Evolutionary conservation across 2,113 vertebrate species (phyloP).

Genomic region (Lepus europaeus): DNA sequence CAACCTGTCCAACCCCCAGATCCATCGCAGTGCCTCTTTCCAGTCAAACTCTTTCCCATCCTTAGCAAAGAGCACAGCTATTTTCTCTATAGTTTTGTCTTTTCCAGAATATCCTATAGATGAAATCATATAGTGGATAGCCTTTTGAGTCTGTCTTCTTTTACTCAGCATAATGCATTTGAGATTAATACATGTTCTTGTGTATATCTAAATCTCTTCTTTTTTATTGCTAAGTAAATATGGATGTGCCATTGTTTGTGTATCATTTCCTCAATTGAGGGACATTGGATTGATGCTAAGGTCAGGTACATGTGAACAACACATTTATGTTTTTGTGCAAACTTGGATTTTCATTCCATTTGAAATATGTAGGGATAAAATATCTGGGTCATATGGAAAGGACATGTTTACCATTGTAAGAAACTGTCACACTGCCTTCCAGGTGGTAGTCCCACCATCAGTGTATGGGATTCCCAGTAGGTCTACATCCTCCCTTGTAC

Average conservation of each 20-base stretch:
- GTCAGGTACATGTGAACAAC: not conserved
- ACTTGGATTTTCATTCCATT: conserved; percentile 21
- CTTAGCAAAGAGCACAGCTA: not conserved
- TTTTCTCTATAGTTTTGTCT: not conserved
- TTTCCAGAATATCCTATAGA: conserved; percentile 14
- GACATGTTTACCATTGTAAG: not conserved
- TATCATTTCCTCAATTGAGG: not conserved
- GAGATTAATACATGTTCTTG: not conserved
- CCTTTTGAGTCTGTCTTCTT: conserved; percentile 43
- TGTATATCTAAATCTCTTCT: not conserved
- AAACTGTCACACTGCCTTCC: not conserved
- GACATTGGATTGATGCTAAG: not conserved
- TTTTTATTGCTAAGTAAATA: not conserved
- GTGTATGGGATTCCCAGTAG: not conserved
- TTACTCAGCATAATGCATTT: not conserved
- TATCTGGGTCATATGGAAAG: not conserved
- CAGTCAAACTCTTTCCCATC: not conserved
- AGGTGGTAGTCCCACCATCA: not conserved
- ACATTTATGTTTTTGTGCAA: not conserved
- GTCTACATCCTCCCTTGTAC: not conserved
- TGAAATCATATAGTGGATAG: not conserved
- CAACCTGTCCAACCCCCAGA: too few relatives aligned
- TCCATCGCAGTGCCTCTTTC: not conserved
- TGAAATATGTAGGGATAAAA: conserved; percentile 7
- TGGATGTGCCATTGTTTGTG: not conserved